Base-by-base conservation (phyloP, 2,113 vertebrate genomes). In the Otus sunia region DNA sequence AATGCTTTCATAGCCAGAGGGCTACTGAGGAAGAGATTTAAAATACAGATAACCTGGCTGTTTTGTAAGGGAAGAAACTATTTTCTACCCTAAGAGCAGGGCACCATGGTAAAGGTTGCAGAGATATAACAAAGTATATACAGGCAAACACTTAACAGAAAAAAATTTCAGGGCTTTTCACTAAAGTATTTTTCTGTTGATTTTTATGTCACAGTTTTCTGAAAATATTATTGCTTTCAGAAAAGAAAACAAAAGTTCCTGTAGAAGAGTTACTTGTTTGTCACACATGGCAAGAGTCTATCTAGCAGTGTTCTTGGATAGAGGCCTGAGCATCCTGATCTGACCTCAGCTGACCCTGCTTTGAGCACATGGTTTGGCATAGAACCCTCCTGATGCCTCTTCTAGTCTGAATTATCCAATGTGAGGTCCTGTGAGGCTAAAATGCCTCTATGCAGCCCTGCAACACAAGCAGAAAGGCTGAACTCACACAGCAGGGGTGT, bases 321-420 rank as follows among this genome's bases (percentile, higher is more conserved):
- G 26, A 64, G 15, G 32, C 32, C 49, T 68, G 37, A 72, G 21
- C n/a, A 84, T 39, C n/a, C 30, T 15, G 7, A 12, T 43, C 49
- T 73, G 77, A 85, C 39, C 37, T 80, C 52, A 59, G 30, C 23
- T 84, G 36, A 23, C 59, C 22, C 22, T 56, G 39, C 29, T 52
- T 47, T 47, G n/a, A 50, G 49, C 23, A 62, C 0, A 1, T 9
- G 10, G 22, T 26, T 41, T 91, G 47, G 53, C 67, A 45, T 47
- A 47, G 21, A 64, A 7, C 30, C 45, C 12, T 91, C 16, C 52
- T 64, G 47, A 16, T 43, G 52, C 23, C 29, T 41, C 25, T 39
- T 73, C 39, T 49, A 45, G 3, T n/a, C 22, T 29, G 45, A 69
- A 36, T 43, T 64, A 52, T 39, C 32, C 0, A 0, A 47, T 26